Percentiles rank a stretch among this genome's conserved stretches.
These are phyloP conservation scores for Tribolium castaneum DNA, from an alignment of 1,140 invertebrate species.

Conservation along the genomic window DNA sequence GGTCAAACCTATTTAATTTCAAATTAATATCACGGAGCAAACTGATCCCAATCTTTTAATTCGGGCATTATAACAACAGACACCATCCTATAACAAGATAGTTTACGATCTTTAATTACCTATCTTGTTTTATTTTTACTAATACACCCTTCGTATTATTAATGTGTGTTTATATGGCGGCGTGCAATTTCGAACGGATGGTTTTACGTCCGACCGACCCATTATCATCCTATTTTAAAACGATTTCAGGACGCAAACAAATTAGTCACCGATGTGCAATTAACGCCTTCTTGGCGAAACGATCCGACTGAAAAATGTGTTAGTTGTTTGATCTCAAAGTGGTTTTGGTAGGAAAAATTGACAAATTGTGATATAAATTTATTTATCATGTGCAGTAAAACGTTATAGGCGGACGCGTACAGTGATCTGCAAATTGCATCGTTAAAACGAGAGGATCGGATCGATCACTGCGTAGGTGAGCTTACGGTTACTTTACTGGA, in stretches of 20 bases:
- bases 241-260: constrained; percentile 26
- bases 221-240: constrained; percentile 9
- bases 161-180: background rate
- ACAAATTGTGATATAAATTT: constrained; percentile 1
- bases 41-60: constrained; percentile 42
- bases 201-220: background rate
- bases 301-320: background rate
- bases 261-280: constrained; percentile 37
- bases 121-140: constrained; percentile 36
- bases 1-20: constrained; percentile 26
- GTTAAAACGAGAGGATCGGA: constrained; percentile 34
- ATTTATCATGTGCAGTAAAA: constrained; percentile 21
- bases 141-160: constrained; percentile 20
- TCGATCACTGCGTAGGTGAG: constrained; percentile 17
- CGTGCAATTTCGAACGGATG: constrained; percentile 1
- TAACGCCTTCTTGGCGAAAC: constrained; percentile 36
- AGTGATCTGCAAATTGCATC: constrained; percentile 36
- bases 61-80: constrained; percentile 30
- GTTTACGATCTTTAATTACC: constrained; percentile 36
- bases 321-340: background rate
- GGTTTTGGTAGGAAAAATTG: background rate
- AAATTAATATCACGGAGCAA: constrained; percentile 27
- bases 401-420: background rate
- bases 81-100: constrained; percentile 35
- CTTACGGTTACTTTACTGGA: constrained; percentile 12